Conservation (phyloP, 2,113 vertebrate species). For the Silurus asotus region DNA sequence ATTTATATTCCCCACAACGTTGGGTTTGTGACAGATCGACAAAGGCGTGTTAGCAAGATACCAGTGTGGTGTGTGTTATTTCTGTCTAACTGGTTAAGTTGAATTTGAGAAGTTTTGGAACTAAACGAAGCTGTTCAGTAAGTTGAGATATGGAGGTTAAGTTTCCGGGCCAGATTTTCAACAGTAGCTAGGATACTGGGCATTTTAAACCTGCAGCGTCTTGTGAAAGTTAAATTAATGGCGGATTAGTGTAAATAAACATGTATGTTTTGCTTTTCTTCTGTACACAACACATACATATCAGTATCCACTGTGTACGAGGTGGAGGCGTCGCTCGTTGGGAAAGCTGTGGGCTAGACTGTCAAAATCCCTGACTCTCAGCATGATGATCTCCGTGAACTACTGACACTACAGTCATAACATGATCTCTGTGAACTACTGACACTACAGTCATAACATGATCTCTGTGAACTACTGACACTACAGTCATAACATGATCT, state of each 20-base stretch:
- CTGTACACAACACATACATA: background rate
- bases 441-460: background rate
- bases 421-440: background rate
- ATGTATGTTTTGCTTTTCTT: background rate
- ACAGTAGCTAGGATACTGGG: background rate
- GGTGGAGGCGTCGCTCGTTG: background rate
- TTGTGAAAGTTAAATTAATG: background rate
- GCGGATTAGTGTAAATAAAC: background rate
- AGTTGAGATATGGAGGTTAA: background rate
- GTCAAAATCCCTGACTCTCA: background rate
- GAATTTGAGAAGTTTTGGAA: background rate
- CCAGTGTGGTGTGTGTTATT: background rate
- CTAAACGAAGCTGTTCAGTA: background rate
- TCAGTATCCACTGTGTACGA: background rate
- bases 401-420: background rate
- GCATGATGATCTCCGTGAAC: background rate
- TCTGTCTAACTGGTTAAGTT: background rate
- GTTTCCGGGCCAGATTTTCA: background rate
- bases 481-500: background rate
- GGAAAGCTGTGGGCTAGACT: background rate
- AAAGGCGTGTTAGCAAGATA: too few relatives aligned
- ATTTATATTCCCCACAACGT: background rate
- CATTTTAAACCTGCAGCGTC: background rate
- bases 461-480: background rate
- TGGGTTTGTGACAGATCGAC: background rate